Evolutionary conservation across 2,888 invertebrate species (phyloP), one percentile per base, ranked within the genome.

Genomic region (Carabus problematicus): DNA sequence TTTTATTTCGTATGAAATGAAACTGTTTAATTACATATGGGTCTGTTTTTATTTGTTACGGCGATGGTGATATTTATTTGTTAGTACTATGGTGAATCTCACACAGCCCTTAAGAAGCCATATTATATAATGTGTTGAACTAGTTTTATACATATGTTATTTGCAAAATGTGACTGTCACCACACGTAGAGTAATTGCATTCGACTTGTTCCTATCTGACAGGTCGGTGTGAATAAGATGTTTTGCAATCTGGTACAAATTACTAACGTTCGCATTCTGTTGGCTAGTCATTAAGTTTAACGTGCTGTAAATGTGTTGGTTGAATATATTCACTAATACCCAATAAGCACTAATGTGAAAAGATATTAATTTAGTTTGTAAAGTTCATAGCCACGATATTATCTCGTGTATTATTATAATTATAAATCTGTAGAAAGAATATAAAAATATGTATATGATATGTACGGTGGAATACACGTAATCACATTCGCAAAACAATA

Each of bases 281-380:
- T 45, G 54, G 64, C 64, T 64, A 64, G 64, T 64, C 64, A 64
- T 40, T 56, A 64, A 56, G 43, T 56, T 64, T 56, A 56, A 12
- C 56, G 56, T 40, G 19, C 56, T 56, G 56, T 56, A 56, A 39
- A 56, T 56, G 29, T 56, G 52, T 52, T 52, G 52, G 19, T 9
- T 52, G 19, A 8, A 52, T 16, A 52, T 8, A 16, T 52, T 49
- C 18, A 14, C 49, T 18, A 12, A 16, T 52, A 52, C 9, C 11
- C 19, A 12, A 52, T 14, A 52, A 52, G 9, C 52, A 56, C 56
- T 18, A 12, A 39, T 39, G 56, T 9, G 56, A 56, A 56, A 56
- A 18, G 39, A 11, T 11, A 39, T 56, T 45, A 63, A 63, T 47
- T 66, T 66, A 66, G 47, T 18, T 55, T 54, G 43, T 59, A 47